These are phyloP conservation scores for Psammodynastes pulverulentus DNA, from an alignment of 2,113 vertebrate genomes.

Conservation along the genomic window DNA sequence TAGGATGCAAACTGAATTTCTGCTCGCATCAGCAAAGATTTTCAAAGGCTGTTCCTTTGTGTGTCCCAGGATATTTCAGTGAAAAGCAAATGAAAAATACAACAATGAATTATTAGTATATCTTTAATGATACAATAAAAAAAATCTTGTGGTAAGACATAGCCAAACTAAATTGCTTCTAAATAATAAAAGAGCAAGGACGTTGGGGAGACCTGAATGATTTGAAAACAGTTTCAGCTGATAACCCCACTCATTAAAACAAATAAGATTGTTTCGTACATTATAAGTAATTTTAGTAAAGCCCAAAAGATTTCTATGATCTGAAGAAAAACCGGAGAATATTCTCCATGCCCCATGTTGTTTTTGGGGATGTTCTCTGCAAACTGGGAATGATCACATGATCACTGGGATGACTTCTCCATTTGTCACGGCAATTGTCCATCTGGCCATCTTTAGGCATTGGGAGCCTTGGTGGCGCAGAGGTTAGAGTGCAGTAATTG, in stretches of 20 bases:
- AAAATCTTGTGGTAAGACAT: not conserved
- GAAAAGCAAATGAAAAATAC: constrained; percentile 10
- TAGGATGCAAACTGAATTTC: not conserved
- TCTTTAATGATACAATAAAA: constrained; percentile 12
- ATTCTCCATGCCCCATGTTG: not conserved
- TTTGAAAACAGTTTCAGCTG: constrained; percentile 16
- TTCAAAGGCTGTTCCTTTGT: constrained; percentile 25
- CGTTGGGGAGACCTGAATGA: constrained; percentile 15
- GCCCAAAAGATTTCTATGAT: not conserved
- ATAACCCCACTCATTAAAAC: constrained; percentile 23
- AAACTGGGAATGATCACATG: not conserved
- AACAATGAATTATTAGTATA: constrained; percentile 32
- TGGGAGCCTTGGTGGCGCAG: too few species aligned
- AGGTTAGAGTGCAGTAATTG: too few species aligned
- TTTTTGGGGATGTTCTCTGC: not conserved
- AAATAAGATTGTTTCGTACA: constrained; percentile 35
- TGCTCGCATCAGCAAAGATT: constrained; percentile 14
- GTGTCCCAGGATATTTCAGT: constrained; percentile 19
- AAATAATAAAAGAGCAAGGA: constrained; percentile 26
- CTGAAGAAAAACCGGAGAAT: not conserved
- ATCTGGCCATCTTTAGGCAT: not conserved
- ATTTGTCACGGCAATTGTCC: not conserved
- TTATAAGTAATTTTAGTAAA: not conserved
- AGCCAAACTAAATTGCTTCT: constrained; percentile 35
- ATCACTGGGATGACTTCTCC: too few species aligned